These are phyloP conservation scores for Mythimna impura DNA, from an alignment of 2,888 invertebrate species.

Conservation along the genomic window DNA sequence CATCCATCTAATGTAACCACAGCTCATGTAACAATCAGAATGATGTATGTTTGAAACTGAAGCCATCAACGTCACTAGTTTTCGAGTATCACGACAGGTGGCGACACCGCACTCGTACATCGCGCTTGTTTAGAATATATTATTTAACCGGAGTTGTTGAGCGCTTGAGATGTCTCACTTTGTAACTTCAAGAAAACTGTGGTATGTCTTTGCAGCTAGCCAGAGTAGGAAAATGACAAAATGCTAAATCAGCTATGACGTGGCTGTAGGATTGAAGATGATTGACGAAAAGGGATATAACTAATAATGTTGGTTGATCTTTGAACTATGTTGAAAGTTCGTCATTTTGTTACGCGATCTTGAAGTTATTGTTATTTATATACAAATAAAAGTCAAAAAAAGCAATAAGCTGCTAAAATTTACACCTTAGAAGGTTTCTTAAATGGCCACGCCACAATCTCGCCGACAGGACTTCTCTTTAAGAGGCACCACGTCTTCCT, in stretches of 20 bases:
- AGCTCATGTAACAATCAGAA: constrained; percentile 57
- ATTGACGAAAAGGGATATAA: too few relatives aligned
- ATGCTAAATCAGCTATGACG: too few relatives aligned
- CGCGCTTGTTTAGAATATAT: constrained; percentile 52
- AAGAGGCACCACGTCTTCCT: too few relatives aligned
- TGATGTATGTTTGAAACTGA: constrained; percentile 59
- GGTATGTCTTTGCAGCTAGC: background rate
- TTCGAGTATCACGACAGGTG: constrained; percentile 48
- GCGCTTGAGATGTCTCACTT: constrained; percentile 15
- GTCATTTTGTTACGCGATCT: background rate
- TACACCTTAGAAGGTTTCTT: background rate
- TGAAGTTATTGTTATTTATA: background rate
- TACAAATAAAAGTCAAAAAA: background rate
- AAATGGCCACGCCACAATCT: constrained; percentile 22
- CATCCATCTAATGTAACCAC: constrained; percentile 50
- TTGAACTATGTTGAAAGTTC: background rate
- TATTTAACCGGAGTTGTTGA: constrained; percentile 31
- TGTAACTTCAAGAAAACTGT: constrained; percentile 35
- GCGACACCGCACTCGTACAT: constrained; percentile 40
- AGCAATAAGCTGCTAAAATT: too few relatives aligned
- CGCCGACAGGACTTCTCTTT: too few relatives aligned
- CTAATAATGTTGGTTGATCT: background rate
- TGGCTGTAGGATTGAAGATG: too few relatives aligned
- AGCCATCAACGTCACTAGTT: constrained; percentile 52
- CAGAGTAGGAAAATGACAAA: background rate